Base-by-base conservation (phyloP, 2,888 invertebrate species). In the Zelleria hepariella region DNA sequence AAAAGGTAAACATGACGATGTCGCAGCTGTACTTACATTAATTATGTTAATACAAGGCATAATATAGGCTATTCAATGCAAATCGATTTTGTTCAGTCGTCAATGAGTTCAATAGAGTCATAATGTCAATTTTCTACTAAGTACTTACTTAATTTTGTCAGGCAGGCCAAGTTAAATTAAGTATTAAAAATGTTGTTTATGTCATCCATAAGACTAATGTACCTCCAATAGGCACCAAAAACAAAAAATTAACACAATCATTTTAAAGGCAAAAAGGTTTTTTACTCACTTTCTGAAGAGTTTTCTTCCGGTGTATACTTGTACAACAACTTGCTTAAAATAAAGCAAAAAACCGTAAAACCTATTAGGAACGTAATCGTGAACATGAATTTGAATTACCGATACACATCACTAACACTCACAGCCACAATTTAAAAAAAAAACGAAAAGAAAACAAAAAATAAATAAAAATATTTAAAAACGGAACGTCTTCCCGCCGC, bases 331-430 rank as follows among this genome's bases (percentile, higher is more conserved):
- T 78, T 75, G 58, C 10, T 32, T 24, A 76, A 64, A 62, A 78
- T 64, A 65, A 76, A 78, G 71, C 72, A 73, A 68, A 80, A 64
- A 62, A 80, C 63, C 68, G 78, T 65, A 62, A 74, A 64, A 64
- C 74, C 76, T 61, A 78, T 64, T 52, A 76, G 67, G 60, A 78
- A 71, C 64, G 71, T 72, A 73, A 83, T 75, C 58, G 72, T 74
- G 68, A 86, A 75, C 85, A 86, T 86, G 69, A 53, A 53, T 53
- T 24, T 53, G 18, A 53, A 49, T 66, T 66, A 62, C 52, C 54
- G 58, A 58, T 67, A 73, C 84, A 85, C 86, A 80, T 77, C 83
- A 84, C 84, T 42, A 72, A 72, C 80, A 82, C 80, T 73, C 62
- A 64, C 75, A 77, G 75, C 69, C 69, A 70, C 74, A 71, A 68